Evolutionary conservation across 2,797 vertebrate genomes (phyloP), one percentile per base, ranked within the genome.

Genomic region (Balearica regulorum): DNA sequence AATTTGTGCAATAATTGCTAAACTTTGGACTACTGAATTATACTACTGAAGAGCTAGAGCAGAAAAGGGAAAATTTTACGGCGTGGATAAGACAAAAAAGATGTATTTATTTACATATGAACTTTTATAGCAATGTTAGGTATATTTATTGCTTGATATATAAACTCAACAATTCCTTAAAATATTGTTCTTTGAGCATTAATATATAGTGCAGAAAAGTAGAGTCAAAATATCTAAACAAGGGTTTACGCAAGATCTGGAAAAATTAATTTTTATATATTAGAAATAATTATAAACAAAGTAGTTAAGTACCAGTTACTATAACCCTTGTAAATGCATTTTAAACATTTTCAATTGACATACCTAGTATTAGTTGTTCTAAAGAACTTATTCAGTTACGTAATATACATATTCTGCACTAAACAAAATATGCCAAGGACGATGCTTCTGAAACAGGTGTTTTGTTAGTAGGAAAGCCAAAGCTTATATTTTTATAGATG

Each of bases 221-320:
- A 49, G 46, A 49, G 46, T 79, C 29, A 93, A 92, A 96, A 89
- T 90, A 88, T 68, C 81, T 93, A 88, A 95, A 81, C 72, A 58
- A 37, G 5, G 3, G 10, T 62, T 61, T 57, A 51, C 6, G 16
- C 10, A 69, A 37, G 25, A 68, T 65, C 58, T 70, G 70, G 89
- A 79, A 77, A 77, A 53, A 41, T 26, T 85, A 14, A 41, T 81
- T 94, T 77, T 84, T 72, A 19, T 11, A 1, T 95, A 55, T 83
- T 88, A 90, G 83, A 49, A 87, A 61, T 92, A 92, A 90, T 83
- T 91, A 60, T 89, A 76, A 69, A 57, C 39, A 60, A 44, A 43
- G 54, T 53, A 54, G 21, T 60, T 69, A 75, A 64, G 25, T 68
- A 58, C 22, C 35, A 54, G 24, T 29, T 49, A 35, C 72, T 33